A percentile compares a stretch with the other conserved stretches of the same genome.
phyloP scores from a whole-genome alignment of 2,888 invertebrate species.

The Phymatocera aterrima region DNA sequence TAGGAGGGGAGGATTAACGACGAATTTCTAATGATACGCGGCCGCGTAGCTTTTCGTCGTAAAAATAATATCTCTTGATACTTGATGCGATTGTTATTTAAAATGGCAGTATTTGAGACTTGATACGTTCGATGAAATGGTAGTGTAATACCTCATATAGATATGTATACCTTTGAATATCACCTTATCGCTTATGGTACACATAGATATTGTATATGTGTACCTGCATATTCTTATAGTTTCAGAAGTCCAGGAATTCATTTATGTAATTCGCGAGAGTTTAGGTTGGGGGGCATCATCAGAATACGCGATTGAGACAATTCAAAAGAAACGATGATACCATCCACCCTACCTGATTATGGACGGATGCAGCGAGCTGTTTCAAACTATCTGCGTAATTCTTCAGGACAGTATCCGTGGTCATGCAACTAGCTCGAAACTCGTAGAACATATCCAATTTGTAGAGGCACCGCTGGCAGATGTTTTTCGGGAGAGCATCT shows the following conservation, averaged over 20 bases:
- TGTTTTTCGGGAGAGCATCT: conserved; percentile 84
- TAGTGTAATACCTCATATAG: no score
- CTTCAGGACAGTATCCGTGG: conserved; percentile 81
- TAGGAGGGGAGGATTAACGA: background rate
- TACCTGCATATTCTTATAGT: no score
- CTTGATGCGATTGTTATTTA: conserved; percentile 4
- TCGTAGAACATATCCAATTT: conserved; percentile 83
- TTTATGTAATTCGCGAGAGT: no score
- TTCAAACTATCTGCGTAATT: conserved; percentile 84
- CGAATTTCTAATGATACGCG: background rate
- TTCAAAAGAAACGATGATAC: no score
- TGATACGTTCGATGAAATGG: background rate
- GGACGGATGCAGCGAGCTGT: conserved; percentile 81
- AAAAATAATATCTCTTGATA: background rate
- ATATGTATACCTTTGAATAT: background rate
- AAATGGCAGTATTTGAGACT: background rate
- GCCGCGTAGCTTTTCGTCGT: background rate
- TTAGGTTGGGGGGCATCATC: no score
- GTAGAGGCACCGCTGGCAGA: conserved; percentile 82
- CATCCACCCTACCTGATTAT: conserved; percentile 79
- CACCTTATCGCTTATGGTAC: background rate
- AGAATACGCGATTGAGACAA: no score
- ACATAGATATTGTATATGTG: no score
- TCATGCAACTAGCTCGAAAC: conserved; percentile 82
- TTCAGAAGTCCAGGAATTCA: no score